phyloP scores from a whole-genome alignment of 2,113 vertebrate species.

The Syngnathus floridae region DNA sequence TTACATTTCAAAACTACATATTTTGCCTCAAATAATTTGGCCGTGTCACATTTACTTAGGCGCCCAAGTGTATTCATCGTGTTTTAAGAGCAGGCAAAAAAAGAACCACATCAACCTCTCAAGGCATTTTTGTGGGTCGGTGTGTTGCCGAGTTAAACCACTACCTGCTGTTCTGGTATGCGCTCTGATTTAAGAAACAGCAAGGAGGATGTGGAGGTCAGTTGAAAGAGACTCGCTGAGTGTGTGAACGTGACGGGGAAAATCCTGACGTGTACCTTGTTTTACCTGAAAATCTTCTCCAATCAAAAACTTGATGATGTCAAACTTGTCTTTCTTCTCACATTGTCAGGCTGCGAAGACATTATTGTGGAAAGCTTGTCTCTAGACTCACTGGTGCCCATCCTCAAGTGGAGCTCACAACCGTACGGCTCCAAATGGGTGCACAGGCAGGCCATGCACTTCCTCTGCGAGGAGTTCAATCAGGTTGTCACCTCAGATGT shows the following conservation, averaged over 20 bases:
- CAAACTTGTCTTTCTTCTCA: neutral
- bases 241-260: slow-evolving; percentile 46
- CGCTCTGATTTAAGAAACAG: slow-evolving; percentile 58
- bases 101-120: slow-evolving; percentile 62
- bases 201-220: slow-evolving; percentile 45
- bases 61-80: slow-evolving; percentile 58
- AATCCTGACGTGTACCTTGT: slow-evolving; percentile 20
- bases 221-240: slow-evolving; percentile 37
- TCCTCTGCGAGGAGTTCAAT: slow-evolving; percentile 98
- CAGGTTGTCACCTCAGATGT: slow-evolving; percentile 93
- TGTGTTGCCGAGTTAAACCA: slow-evolving; percentile 61
- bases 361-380: slow-evolving; percentile 95
- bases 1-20: neutral
- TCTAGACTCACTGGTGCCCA: slow-evolving; percentile 89
- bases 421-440: slow-evolving; percentile 98
- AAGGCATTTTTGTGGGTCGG: slow-evolving; percentile 66
- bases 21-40: neutral
- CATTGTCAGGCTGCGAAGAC: slow-evolving; percentile 87
- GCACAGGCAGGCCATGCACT: slow-evolving; percentile 91
- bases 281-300: neutral
- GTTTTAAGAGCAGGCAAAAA: slow-evolving; percentile 46
- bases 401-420: slow-evolving; percentile 98
- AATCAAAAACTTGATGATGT: neutral
- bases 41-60: slow-evolving; percentile 33
- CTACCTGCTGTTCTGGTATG: slow-evolving; percentile 70